Evolutionary conservation across 2,888 invertebrate species (phyloP).

Genomic region (Campoplex capitator): DNA sequence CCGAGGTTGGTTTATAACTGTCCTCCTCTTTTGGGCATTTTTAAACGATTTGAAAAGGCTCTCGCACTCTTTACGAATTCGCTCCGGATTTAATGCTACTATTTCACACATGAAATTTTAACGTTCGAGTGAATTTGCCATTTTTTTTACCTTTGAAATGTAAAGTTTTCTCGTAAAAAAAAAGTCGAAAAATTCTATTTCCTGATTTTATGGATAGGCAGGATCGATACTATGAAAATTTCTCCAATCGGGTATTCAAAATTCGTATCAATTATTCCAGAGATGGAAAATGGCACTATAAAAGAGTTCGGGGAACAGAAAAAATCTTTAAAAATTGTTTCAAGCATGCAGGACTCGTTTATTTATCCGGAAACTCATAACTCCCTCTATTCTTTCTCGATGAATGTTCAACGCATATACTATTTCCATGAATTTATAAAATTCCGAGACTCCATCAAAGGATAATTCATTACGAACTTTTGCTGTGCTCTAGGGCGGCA

Average conservation of each 20-base stretch:
- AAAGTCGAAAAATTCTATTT: too few relatives aligned
- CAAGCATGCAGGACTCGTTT: not conserved
- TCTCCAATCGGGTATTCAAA: too few relatives aligned
- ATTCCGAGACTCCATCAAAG: not conserved
- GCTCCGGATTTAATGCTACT: not conserved
- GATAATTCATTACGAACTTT: constrained; percentile 9
- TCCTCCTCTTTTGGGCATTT: not conserved
- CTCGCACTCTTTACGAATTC: not conserved
- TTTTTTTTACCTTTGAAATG: not conserved
- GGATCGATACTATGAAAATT: too few relatives aligned
- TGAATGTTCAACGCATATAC: not conserved
- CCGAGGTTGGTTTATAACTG: not conserved
- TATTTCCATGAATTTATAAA: constrained; percentile 14
- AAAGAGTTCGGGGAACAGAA: not conserved
- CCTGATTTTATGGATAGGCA: too few relatives aligned
- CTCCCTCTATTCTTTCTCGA: too few relatives aligned
- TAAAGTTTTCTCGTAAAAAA: not conserved
- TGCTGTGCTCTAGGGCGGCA: not conserved
- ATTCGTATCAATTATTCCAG: too few relatives aligned
- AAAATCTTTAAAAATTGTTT: not conserved
- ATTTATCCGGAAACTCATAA: not conserved
- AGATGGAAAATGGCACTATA: not conserved
- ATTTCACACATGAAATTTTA: not conserved
- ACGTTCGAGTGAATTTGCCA: not conserved
- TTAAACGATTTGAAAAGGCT: not conserved